phyloP scores from a whole-genome alignment of 2,113 vertebrate species.

The Dinomys branickii region DNA sequence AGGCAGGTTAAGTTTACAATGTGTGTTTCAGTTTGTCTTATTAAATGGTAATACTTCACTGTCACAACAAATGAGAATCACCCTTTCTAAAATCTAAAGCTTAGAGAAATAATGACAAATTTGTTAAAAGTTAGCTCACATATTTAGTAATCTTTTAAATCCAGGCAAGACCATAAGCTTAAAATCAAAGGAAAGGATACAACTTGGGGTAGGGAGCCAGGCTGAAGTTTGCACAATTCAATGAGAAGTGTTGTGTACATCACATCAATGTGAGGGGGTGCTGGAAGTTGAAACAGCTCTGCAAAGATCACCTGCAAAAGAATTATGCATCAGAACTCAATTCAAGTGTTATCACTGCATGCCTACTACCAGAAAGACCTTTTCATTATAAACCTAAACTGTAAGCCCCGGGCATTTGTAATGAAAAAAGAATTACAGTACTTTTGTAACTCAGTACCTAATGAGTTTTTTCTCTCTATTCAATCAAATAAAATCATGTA shows the following conservation, averaged over 20 bases:
- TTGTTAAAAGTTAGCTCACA: neutral
- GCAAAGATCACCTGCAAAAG: conserved; percentile 94
- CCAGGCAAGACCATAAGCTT: neutral
- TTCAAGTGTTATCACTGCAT: neutral
- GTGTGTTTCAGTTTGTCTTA: neutral
- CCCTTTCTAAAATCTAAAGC: neutral
- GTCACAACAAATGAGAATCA: neutral
- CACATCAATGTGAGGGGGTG: conserved; percentile 95
- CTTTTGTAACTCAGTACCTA: neutral
- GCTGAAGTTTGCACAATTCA: conserved; percentile 98
- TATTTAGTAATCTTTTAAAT: conserved; percentile 15
- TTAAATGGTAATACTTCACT: neutral
- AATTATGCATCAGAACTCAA: neutral
- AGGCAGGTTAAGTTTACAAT: neutral
- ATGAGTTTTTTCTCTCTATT: neutral
- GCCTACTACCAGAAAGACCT: neutral
- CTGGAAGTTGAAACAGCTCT: conserved; percentile 95
- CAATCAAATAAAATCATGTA: conserved; percentile 29
- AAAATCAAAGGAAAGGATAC: conserved; percentile 91
- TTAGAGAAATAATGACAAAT: neutral
- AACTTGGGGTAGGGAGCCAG: conserved; percentile 97
- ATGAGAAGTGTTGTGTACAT: conserved; percentile 99
- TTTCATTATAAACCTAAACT: neutral
- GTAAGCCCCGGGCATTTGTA: neutral
- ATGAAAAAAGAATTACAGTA: conserved; percentile 9